Evolutionary conservation across 2,113 vertebrate genomes (phyloP).

Genomic region (Merops nubicus): DNA sequence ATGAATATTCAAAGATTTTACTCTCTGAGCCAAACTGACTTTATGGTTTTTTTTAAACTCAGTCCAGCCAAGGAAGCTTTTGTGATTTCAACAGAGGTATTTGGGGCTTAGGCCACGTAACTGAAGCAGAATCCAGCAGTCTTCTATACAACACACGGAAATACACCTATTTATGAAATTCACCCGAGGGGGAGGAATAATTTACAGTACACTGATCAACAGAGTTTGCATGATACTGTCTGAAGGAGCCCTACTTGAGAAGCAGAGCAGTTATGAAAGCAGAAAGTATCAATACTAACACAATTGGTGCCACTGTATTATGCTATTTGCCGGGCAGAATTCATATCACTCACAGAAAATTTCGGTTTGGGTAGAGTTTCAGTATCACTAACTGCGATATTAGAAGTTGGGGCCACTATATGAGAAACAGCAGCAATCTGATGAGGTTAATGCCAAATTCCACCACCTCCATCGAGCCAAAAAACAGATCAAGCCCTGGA

Average conservation of each 20-base stretch:
- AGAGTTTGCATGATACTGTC: neutral
- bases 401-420: neutral
- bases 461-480: neutral
- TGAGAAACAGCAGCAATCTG: neutral
- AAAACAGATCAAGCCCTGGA: accelerated
- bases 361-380: neutral
- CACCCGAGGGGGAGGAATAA: neutral
- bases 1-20: neutral
- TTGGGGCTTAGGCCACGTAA: neutral
- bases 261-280: neutral
- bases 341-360: neutral
- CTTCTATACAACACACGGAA: neutral
- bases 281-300: slow-evolving; percentile 32
- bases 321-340: neutral
- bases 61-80: neutral
- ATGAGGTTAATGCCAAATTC: neutral
- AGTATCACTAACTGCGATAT: neutral
- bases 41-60: neutral
- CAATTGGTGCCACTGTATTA: neutral
- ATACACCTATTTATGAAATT: neutral
- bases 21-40: neutral
- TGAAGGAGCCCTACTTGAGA: neutral
- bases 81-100: neutral
- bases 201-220: neutral
- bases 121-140: neutral